Base-by-base conservation (phyloP, 2,888 invertebrate species). In the Periphyllus acericola region DNA sequence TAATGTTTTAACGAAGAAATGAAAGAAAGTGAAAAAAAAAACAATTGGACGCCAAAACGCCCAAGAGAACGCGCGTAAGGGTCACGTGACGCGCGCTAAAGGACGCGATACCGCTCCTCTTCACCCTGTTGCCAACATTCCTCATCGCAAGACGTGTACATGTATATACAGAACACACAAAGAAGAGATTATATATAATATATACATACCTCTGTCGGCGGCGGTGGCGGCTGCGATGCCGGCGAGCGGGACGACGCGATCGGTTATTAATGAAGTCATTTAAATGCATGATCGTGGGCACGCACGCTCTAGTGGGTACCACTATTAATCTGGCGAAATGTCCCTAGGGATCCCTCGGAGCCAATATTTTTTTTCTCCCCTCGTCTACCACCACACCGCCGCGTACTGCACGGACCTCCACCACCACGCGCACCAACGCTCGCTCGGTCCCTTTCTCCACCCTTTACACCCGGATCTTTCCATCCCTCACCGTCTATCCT, bases 241-340 rank as follows among this genome's bases (percentile, higher is more conserved):
- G n/a, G 14, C 1, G 66, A n/a, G 80, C 75, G 86, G 79, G 86
- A 40, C 80, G 86, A 71, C 80, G 86, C 89, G 89, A 90, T 90
- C 89, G 89, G 89, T 89, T 89, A 91, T 92, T 92, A 92, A 92
- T 92, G 92, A 92, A 91, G 91, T 92, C 91, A 92, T 92, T 92
- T 92, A 92, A 92, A 92, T 92, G 92, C 92, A 92, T 92, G 92
- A 92, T 90, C 90, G 89, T 89, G 89, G 89, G 89, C 89, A 81
- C 86, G 86, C 86, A 87, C 86, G 86, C 86, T 87, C 86, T 81
- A 81, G 80, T 81, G 86, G 86, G 86, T 87, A 87, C 86, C 84
- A 81, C 86, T 87, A 87, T 87, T 87, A 87, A 87, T 87, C 86
- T 87, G 86, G 86, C 86, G 74, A 87, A 87, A 87, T 46, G 84